Percentiles rank a stretch among this genome's conserved stretches.
These are phyloP conservation scores for Eueremaeus valkanovi DNA, from an alignment of 2,888 invertebrate genomes.

Conservation along the genomic window DNA sequence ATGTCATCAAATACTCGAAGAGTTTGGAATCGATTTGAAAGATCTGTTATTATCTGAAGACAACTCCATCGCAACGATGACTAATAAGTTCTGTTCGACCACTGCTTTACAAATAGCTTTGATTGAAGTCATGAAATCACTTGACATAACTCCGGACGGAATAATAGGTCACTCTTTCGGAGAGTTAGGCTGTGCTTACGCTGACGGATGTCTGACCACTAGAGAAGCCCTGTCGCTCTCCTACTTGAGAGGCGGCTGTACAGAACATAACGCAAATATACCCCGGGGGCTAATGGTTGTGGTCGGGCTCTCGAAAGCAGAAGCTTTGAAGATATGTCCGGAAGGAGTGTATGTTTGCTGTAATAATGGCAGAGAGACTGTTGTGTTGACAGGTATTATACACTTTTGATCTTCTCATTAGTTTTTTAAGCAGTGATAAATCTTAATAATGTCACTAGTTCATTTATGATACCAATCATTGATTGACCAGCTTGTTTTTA, in stretches of 20 bases:
- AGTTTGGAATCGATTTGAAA: constrained; percentile 77
- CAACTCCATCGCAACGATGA: constrained; percentile 80
- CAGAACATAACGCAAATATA: constrained; percentile 1
- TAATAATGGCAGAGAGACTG: constrained; percentile 88
- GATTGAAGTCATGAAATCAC: constrained; percentile 42
- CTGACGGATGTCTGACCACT: constrained; percentile 57
- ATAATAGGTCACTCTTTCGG: constrained; percentile 58
- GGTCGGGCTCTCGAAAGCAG: constrained; percentile 80
- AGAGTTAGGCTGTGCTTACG: constrained; percentile 58
- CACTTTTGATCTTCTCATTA: too few species aligned
- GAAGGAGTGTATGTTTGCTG: constrained; percentile 79
- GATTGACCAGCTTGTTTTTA: too few species aligned
- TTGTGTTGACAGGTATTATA: constrained; percentile 84
- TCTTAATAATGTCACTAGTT: too few species aligned
- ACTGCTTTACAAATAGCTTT: constrained; percentile 55
- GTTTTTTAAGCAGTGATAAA: too few species aligned
- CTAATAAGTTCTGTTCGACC: too few species aligned
- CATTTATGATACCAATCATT: too few species aligned
- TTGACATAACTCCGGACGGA: constrained; percentile 56
- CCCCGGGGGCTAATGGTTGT: constrained; percentile 70
- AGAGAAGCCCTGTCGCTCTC: constrained; percentile 52
- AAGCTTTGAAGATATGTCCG: constrained; percentile 68
- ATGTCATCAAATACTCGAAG: constrained; percentile 5
- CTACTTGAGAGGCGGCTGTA: constrained; percentile 19
- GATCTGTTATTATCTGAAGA: constrained; percentile 84